Base-by-base conservation (phyloP, 2,797 vertebrate genomes). In the Diplodus puntazzo region DNA sequence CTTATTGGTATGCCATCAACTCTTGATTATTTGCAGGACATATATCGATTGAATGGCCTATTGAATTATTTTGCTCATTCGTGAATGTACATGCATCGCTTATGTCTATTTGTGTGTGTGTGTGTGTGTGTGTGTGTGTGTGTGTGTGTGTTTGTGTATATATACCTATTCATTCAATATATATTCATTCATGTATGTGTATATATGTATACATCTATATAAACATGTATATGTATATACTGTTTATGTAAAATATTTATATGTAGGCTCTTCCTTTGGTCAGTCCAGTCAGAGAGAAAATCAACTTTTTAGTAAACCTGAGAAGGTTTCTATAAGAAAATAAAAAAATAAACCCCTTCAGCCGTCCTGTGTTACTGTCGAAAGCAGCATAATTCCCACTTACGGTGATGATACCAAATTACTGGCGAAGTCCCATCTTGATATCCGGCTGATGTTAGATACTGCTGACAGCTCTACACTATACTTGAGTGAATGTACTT, bases 61-160 rank as follows among this genome's bases (percentile, higher is more conserved):
- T 64, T 59, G 20, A 13, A 48, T 52, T 73, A 14, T 6, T 27
- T 53, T 48, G 61, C 20, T 60, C 21, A 9, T 54, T 71, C 48
- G 2, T 30, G 4, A 27, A 49, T 18, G 12, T 49, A 14, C 1
- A 53, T 63, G 14, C 21, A 20, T 8, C 13, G 16, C 11, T 14
- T 53, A 20, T 55, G 17, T 69, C 7, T 65, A 10, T 39, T 0
- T 71, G 23, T 46, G 34, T 23, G 30, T 69, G 2, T 57, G 17
- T 69, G 2, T 50, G 17, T 21, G 12, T 61, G 21, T 25, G 9
- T 13, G 48, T 58, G 18, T 14, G 13, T 55, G 23, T 55, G 52
- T 12, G n/a, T 16, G 34, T 45, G 18, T n/a, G 39, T 66, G 13
- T 46, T 4, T 12, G 48, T 58, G 18, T 14, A 13, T 55, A 14